Base-by-base conservation (phyloP, 2,888 invertebrate genomes). In the Melangyna quadrimaculata region DNA sequence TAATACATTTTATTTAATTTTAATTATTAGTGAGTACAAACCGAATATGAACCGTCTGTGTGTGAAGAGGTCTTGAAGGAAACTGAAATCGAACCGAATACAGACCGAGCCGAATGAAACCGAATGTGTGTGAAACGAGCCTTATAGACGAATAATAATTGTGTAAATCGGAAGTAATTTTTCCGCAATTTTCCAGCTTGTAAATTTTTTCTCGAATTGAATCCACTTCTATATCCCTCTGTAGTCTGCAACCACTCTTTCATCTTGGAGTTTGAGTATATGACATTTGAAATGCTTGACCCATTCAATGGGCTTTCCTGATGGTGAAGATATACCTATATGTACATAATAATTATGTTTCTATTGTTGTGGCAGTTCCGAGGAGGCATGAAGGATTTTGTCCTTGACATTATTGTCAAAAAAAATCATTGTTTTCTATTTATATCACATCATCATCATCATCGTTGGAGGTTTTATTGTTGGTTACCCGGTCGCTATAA, bases 371-470 rank as follows among this genome's bases (percentile, higher is more conserved):
- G 40, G 29, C 53, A 40, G 8, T 19, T 19, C 17, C 6, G 17
- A 10, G 17, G 17, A 14, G 2, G 12, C 12, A 19, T 9, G 17
- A 48, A 14, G 32, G 29, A n/a, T 9, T 32, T 48, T 78, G 79
- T 84, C 74, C 78, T 84, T 84, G 83, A 71, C 79, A 79, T 79
- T 55, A 75, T 84, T 84, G 71, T 74, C 74, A 84, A 83, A 83
- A 79, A 75, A 79, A 79, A 79, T 75, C 79, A 84, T 78, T 83
- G 83, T 83, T 83, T 83, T 83, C 78, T 83, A 78, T 82, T 82
- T 82, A 59, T 69, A 78, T 48, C 48, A 48, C 48, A 22, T 51
- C 12, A 48, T 48, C 22, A 48, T 22, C 14, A 7, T 51, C 24
- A 14, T 24, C 24, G 22, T 24, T 9, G 4, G 24, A 6, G 51